phyloP scores from a whole-genome alignment of 2,113 vertebrate genomes.

The Hyla sarda region DNA sequence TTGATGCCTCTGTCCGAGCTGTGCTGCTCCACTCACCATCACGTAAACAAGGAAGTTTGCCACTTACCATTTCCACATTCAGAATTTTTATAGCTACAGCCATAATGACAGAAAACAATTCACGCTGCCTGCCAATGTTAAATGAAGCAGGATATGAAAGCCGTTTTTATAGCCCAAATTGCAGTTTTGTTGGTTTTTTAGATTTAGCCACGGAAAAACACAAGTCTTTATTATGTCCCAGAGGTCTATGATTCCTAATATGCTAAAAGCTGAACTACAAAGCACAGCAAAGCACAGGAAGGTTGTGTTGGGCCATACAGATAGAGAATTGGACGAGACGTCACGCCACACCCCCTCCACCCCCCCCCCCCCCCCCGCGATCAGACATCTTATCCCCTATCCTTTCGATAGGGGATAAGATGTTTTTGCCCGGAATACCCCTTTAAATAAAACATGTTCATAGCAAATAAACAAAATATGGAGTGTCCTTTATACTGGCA shows the following conservation, averaged over 20 bases:
- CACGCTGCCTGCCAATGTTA: neutral
- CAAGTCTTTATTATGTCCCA: neutral
- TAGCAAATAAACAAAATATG: neutral
- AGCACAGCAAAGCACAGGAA: neutral
- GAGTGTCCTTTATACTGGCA: too few species aligned
- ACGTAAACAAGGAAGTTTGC: neutral
- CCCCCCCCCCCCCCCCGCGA: too few species aligned
- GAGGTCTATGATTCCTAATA: neutral
- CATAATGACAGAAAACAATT: conserved; percentile 15
- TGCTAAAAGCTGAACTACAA: neutral
- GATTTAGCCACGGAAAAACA: conserved; percentile 14
- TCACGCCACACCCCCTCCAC: too few species aligned
- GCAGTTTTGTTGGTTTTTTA: conserved; percentile 17
- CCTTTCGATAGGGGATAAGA: too few species aligned
- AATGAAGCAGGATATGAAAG: conserved; percentile 20
- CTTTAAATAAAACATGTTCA: neutral
- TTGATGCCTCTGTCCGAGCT: neutral
- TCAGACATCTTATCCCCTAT: too few species aligned
- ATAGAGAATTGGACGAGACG: neutral
- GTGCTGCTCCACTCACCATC: neutral
- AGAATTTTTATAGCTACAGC: conserved; percentile 12
- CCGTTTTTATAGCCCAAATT: neutral
- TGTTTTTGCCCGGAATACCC: too few species aligned
- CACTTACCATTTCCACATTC: neutral
- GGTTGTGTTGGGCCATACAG: neutral